These are phyloP conservation scores for Neosilurus hyrtlii DNA, from an alignment of 2,797 vertebrate genomes.

Conservation along the genomic window DNA sequence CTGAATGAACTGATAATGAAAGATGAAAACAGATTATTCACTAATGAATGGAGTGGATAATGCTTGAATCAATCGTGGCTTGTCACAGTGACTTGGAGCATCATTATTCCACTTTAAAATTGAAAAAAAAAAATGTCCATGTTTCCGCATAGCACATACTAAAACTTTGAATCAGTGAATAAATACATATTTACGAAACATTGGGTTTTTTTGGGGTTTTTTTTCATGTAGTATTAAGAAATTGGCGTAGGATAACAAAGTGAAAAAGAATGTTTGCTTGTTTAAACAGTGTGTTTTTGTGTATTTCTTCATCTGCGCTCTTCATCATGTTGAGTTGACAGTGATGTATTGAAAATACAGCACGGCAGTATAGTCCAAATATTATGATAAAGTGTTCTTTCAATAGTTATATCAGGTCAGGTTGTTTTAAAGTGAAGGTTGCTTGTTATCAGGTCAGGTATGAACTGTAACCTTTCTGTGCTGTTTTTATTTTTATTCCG, in stretches of 20 bases:
- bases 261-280: not conserved
- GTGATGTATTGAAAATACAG: not conserved
- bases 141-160: too few species aligned
- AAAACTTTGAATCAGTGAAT: too few species aligned
- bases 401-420: conserved; percentile 16
- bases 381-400: conserved; percentile 34
- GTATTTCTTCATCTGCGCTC: conserved; percentile 2
- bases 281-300: conserved; percentile 13
- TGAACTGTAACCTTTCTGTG: not conserved
- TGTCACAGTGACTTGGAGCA: too few species aligned
- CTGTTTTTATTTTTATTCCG: conserved; percentile 4
- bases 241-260: not conserved
- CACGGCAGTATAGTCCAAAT: conserved; percentile 21
- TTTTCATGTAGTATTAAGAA: not conserved
- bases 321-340: conserved; percentile 13
- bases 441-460: conserved; percentile 18
- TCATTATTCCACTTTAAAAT: too few species aligned
- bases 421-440: conserved; percentile 32
- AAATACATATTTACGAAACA: too few species aligned
- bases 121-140: too few species aligned
- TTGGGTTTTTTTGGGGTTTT: too few species aligned
- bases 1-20: too few species aligned
- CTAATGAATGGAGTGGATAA: too few species aligned
- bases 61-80: too few species aligned
- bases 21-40: too few species aligned